Evolutionary conservation across 23 tunicate species (phyloP).

Genomic region (Trididemnum nubilum): DNA sequence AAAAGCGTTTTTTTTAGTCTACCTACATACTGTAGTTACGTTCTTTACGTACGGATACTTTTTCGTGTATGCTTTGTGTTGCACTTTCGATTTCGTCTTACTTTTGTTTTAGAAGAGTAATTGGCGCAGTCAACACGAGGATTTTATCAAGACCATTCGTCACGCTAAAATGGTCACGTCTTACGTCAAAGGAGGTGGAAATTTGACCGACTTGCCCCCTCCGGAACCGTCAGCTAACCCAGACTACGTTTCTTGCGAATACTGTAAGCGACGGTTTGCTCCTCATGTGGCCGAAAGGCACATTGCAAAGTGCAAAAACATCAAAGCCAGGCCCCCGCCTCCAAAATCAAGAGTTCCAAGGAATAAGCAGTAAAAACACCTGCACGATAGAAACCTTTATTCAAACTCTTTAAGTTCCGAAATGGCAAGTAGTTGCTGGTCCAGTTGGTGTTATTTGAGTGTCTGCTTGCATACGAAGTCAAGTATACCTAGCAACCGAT

Average conservation of each 20-base stretch:
- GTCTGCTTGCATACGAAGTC: too few relatives aligned
- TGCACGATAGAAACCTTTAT: too few relatives aligned
- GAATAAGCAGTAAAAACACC: conserved; percentile 6
- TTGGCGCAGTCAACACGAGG: conserved; percentile 88
- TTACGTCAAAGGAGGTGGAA: conserved; percentile 74
- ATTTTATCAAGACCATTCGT: conserved; percentile 77
- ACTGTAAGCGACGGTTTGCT: conserved; percentile 84
- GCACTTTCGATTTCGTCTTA: too few relatives aligned
- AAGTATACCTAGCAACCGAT: too few relatives aligned
- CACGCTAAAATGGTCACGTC: conserved; percentile 58
- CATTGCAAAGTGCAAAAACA: conserved; percentile 90
- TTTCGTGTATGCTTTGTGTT: too few relatives aligned
- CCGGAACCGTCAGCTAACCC: conserved; percentile 83
- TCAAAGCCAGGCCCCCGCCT: conserved; percentile 69
- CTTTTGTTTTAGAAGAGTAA: conserved; percentile 57
- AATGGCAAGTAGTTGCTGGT: neutral
- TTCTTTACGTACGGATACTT: too few relatives aligned
- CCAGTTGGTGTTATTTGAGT: too few relatives aligned
- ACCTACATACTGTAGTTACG: too few relatives aligned
- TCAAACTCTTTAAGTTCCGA: neutral
- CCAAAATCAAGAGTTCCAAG: conserved; percentile 34
- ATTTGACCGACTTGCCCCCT: conserved; percentile 74
- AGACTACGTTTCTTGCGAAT: conserved; percentile 78
- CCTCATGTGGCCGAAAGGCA: conserved; percentile 91
- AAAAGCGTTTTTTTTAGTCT: too few relatives aligned